Evolutionary conservation across 2,888 invertebrate genomes (phyloP), one percentile per base, ranked within the genome.

Genomic region (Hyposoter dolosus): DNA sequence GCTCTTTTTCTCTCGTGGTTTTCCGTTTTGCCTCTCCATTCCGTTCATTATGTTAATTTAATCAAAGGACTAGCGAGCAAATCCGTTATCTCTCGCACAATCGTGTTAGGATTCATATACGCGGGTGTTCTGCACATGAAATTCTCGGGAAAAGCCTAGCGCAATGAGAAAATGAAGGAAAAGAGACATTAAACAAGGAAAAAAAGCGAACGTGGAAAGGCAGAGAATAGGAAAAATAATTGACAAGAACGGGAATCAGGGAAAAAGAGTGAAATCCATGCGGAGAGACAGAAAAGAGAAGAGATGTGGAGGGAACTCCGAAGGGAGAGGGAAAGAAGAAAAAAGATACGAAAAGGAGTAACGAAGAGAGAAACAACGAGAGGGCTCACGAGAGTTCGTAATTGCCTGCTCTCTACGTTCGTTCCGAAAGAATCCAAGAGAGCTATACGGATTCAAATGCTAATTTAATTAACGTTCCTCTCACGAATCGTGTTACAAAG

Each of bases 391-490:
- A 78, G 63, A 78, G 69, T 78, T 53, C 69, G 76, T 78, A 83
- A 83, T 83, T 86, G 81, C 81, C 83, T 86, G 53, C 45, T 60
- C 56, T 35, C 80, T 66, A 35, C 68, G 72, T 69, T 83, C 66
- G 60, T 83, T 72, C 45, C 68, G 72, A 77, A 86, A 86, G 86
- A 83, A 86, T 86, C 83, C 72, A 9, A 68, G 77, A 68, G 77
- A 66, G 65, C 74, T 72, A 65, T 63, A 63, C 63, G 83, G 74
- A 81, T 86, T 78, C 81, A 82, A 86, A 87, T 87, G 87, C 85
- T 88, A 89, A 90, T 90, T 91, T 91, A 90, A 90, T 90, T 89
- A 90, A 90, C 86, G 89, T 88, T 89, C 78, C 81, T 74, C 66
- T 87, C 85, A 75, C 84, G 88, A 87, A 83, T 82, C 87, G 81